A percentile compares a stretch with the other conserved stretches of the same genome.
phyloP scores from a whole-genome alignment of 1,140 invertebrate genomes.

The Myzus persicae region DNA sequence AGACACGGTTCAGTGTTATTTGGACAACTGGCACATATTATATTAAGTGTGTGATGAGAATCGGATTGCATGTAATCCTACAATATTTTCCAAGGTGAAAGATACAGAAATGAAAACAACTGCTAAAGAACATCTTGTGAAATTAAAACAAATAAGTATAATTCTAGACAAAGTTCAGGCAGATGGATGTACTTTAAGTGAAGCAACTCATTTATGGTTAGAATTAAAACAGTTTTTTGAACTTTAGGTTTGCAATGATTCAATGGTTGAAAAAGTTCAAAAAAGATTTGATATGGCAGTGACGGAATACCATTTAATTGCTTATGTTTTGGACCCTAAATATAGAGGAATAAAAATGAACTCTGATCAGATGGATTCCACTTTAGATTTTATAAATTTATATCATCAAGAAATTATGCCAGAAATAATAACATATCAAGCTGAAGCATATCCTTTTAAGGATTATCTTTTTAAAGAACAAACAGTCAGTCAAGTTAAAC shows the following conservation, averaged over 20 bases:
- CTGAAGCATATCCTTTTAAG: neutral
- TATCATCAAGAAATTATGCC: neutral
- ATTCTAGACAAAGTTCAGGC: slow-evolving; percentile 8
- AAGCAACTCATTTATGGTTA: slow-evolving; percentile 36
- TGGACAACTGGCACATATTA: neutral
- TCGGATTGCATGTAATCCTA: neutral
- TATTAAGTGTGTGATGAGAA: slow-evolving; percentile 5
- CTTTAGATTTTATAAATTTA: slow-evolving; percentile 14
- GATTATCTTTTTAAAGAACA: neutral
- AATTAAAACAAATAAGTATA: slow-evolving; percentile 2
- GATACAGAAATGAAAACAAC: slow-evolving; percentile 7
- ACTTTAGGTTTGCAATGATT: neutral
- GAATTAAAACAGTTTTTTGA: slow-evolving; percentile 38
- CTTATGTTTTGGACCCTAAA: slow-evolving; percentile 39
- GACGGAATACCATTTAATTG: slow-evolving; percentile 2
- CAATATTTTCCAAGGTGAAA: neutral
- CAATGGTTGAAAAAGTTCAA: neutral
- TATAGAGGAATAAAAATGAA: neutral
- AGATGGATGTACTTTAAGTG: slow-evolving; percentile 27
- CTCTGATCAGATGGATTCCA: neutral
- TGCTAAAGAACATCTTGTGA: neutral
- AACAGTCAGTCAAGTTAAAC: neutral
- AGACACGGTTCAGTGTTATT: slow-evolving; percentile 9
- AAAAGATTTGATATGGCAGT: neutral
- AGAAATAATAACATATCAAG: slow-evolving; percentile 50